phyloP scores from a whole-genome alignment of 2,888 invertebrate genomes.

The Gandaritis pyraliata region DNA sequence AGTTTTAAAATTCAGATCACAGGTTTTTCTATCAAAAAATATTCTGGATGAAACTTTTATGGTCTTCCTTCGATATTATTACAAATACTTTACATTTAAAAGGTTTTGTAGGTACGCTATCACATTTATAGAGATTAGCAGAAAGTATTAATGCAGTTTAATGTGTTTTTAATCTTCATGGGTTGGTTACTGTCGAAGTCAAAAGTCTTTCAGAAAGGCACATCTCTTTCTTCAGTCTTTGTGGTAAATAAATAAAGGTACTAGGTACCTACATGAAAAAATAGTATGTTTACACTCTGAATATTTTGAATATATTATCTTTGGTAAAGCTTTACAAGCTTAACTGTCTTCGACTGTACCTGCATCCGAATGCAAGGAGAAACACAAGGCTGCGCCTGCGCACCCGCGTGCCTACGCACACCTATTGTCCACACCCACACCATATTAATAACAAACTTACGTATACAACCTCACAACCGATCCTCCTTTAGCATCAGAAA shows the following conservation, averaged over 20 bases:
- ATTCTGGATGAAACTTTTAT: too few species aligned
- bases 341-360: slow-evolving; percentile 32
- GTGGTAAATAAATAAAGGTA: too few species aligned
- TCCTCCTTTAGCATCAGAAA: slow-evolving; percentile 10
- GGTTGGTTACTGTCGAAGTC: not conserved
- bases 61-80: too few species aligned
- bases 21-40: too few species aligned
- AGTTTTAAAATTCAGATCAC: too few species aligned
- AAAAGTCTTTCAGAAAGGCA: not conserved
- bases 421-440: slow-evolving; percentile 70
- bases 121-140: not conserved
- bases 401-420: slow-evolving; percentile 66
- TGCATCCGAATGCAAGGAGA: slow-evolving; percentile 46
- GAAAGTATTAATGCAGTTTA: not conserved
- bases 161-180: not conserved
- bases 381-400: slow-evolving; percentile 59
- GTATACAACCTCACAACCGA: slow-evolving; percentile 34
- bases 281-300: not conserved
- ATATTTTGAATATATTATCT: not conserved
- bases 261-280: too few species aligned
- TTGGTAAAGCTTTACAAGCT: not conserved
- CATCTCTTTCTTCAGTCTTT: too few species aligned
- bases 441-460: slow-evolving; percentile 41
- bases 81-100: too few species aligned
- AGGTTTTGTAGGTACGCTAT: too few species aligned